Conservation (phyloP, 2,113 vertebrate species). For the Pogonocichla stellata region DNA sequence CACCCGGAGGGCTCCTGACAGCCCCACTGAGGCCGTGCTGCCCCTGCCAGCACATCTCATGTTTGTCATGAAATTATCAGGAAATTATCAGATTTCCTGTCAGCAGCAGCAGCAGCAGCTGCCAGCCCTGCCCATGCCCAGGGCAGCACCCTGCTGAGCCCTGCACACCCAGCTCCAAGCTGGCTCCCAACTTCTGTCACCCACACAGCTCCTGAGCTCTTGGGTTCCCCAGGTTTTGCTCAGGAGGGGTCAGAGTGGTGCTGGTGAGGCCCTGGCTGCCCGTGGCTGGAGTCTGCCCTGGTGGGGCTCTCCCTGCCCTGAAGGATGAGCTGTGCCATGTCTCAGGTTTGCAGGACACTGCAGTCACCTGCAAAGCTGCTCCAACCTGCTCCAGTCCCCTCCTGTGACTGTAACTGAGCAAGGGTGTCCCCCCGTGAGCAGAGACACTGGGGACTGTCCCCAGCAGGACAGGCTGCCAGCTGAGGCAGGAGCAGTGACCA, state of each 20-base stretch:
- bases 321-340: fast-evolving
- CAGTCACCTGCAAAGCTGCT: background rate
- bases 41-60: background rate
- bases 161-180: fast-evolving
- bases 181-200: fast-evolving
- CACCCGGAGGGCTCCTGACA: constrained; percentile 32
- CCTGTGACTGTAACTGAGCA: fast-evolving
- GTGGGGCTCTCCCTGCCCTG: background rate
- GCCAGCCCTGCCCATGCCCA: fast-evolving
- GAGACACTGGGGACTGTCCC: background rate
- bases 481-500: background rate
- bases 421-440: background rate
- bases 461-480: background rate
- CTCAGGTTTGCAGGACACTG: background rate
- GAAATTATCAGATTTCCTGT: background rate
- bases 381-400: background rate
- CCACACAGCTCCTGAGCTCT: background rate
- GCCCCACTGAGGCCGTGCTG: background rate
- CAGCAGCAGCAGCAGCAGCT: background rate
- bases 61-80: background rate
- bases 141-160: background rate
- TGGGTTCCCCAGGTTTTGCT: background rate
- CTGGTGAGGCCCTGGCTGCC: background rate
- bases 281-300: fast-evolving
- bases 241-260: background rate